phyloP scores from a whole-genome alignment of 2,113 vertebrate species.

The Salvelinus sp. region DNA sequence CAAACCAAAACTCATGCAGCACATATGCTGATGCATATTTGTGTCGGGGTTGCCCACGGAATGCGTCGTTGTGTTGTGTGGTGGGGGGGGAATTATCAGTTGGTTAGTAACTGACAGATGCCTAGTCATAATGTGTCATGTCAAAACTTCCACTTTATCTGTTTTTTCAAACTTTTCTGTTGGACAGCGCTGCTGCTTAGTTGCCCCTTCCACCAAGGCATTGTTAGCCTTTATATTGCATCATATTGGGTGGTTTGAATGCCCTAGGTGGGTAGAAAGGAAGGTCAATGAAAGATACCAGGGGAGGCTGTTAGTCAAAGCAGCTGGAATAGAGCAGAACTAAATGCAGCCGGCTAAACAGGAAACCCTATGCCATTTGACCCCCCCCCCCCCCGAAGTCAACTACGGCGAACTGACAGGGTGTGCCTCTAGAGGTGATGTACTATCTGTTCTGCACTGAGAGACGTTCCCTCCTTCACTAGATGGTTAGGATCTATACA shows the following conservation, averaged over 20 bases:
- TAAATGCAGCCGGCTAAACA: not conserved
- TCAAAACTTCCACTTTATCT: not conserved
- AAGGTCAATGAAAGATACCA: not conserved
- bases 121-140: not conserved
- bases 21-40: not conserved
- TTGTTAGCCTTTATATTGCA: not conserved
- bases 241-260: not conserved
- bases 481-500: no score
- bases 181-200: not conserved
- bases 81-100: not conserved
- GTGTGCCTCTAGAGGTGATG: not conserved
- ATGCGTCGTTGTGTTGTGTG: not conserved
- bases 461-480: not conserved
- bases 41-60: not conserved
- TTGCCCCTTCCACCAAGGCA: not conserved
- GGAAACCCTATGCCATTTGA: not conserved
- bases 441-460: not conserved
- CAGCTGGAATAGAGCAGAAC: no score
- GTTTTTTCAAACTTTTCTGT: no score
- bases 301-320: not conserved
- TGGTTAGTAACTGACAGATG: not conserved
- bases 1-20: conserved; percentile 3
- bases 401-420: not conserved
- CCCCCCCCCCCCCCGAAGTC: not conserved
- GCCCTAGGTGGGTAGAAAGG: not conserved